phyloP scores from a whole-genome alignment of 2,113 vertebrate genomes.

The Oplegnathus fasciatus region DNA sequence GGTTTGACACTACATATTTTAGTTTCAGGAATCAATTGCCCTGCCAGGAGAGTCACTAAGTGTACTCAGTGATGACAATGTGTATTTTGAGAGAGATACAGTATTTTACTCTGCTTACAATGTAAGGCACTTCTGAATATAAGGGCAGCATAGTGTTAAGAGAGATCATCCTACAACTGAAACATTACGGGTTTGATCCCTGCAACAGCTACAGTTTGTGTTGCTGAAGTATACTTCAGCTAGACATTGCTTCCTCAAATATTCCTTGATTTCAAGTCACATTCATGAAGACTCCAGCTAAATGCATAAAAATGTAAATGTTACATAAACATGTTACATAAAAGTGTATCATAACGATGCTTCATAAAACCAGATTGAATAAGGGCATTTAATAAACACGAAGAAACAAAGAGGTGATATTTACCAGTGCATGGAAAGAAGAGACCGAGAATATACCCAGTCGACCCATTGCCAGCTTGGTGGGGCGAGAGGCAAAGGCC shows the following conservation, averaged over 20 bases:
- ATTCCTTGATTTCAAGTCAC: background rate
- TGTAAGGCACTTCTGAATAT: background rate
- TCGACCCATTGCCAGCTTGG: slow-evolving; percentile 96
- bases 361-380: background rate
- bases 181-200: background rate
- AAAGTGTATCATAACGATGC: background rate
- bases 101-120: slow-evolving; percentile 1
- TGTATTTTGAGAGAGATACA: slow-evolving; percentile 22
- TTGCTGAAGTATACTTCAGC: slow-evolving; percentile 5
- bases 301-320: slow-evolving; percentile 6
- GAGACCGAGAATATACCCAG: slow-evolving; percentile 96
- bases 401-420: slow-evolving; percentile 3
- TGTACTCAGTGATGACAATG: slow-evolving; percentile 8
- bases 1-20: slow-evolving; percentile 21
- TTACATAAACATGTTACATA: background rate
- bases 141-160: background rate
- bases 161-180: background rate
- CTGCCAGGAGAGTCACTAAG: slow-evolving; percentile 10
- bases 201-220: slow-evolving; percentile 3
- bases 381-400: background rate
- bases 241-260: background rate
- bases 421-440: slow-evolving; percentile 95
- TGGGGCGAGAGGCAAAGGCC: slow-evolving; percentile 94
- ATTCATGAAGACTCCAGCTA: background rate
- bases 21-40: slow-evolving; percentile 44